Percentiles rank a stretch among this genome's conserved stretches.
Conservation (phyloP, 53 echinoderm and acorn worm species). For the Echinometra lucunter region DNA sequence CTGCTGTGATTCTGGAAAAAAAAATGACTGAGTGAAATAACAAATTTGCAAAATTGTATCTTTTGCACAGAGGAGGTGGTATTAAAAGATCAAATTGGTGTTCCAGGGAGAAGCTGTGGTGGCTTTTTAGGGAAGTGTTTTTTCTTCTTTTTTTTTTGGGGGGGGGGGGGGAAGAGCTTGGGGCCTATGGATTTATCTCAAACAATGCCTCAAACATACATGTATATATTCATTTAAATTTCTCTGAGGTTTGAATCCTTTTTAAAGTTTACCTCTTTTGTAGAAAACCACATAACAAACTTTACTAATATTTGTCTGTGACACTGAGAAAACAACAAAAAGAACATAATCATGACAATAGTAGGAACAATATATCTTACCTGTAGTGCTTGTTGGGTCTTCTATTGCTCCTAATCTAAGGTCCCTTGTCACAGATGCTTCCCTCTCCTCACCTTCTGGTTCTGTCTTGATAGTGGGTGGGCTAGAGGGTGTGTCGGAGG, state of each 20-base stretch:
- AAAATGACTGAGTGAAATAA: no score
- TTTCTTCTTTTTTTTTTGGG: no score
- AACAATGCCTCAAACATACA: no score
- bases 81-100: neutral
- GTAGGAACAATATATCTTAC: neutral
- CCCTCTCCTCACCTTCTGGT: neutral
- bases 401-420: neutral
- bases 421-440: slow-evolving; percentile 1
- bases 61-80: neutral
- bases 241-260: neutral
- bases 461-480: neutral
- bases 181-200: no score
- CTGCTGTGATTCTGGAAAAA: slow-evolving; percentile 3
- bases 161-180: no score
- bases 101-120: neutral
- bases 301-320: no score
- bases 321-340: neutral
- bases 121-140: no score
- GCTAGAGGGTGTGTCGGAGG: no score
- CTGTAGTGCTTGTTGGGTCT: neutral
- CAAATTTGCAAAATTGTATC: neutral
- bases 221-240: neutral
- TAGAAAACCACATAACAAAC: no score
- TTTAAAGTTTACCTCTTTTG: neutral
- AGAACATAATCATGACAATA: no score